Percentiles rank a stretch among this genome's conserved stretches.
Conservation (phyloP, 2,888 invertebrate genomes). For the Serripes groenlandicus region DNA sequence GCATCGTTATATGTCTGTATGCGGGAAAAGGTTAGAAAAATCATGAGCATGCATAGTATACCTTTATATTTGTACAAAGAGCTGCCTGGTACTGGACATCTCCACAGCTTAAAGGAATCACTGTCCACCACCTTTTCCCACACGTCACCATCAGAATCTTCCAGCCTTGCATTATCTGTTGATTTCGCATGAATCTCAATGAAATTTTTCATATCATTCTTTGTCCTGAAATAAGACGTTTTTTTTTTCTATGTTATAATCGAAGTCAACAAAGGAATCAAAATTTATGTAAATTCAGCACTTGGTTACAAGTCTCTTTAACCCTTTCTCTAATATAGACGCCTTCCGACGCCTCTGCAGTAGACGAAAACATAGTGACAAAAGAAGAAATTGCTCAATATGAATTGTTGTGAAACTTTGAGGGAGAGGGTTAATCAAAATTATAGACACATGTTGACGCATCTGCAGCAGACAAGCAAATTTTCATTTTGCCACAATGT, state of each 20-base stretch:
- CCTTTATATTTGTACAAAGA: conserved; percentile 85
- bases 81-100: conserved; percentile 79
- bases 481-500: too few species aligned
- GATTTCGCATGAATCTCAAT: conserved; percentile 37
- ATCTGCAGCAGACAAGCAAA: too few species aligned
- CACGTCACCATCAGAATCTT: conserved; percentile 58
- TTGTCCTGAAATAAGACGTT: conserved; percentile 57
- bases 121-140: conserved; percentile 84
- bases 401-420: too few species aligned
- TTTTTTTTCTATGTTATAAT: too few species aligned
- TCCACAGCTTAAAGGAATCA: conserved; percentile 82
- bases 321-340: too few species aligned
- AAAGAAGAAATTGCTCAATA: too few species aligned
- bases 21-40: background rate
- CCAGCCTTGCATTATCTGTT: conserved; percentile 4
- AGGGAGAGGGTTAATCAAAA: too few species aligned
- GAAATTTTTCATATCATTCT: conserved; percentile 53
- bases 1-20: background rate
- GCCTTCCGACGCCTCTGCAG: too few species aligned
- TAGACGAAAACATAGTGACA: too few species aligned
- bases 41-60: too few species aligned
- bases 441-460: too few species aligned
- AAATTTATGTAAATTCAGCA: conserved; percentile 33
- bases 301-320: too few species aligned
- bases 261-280: background rate